Conservation (phyloP, 2,113 vertebrate genomes). For the Tachysurus vachellii region DNA sequence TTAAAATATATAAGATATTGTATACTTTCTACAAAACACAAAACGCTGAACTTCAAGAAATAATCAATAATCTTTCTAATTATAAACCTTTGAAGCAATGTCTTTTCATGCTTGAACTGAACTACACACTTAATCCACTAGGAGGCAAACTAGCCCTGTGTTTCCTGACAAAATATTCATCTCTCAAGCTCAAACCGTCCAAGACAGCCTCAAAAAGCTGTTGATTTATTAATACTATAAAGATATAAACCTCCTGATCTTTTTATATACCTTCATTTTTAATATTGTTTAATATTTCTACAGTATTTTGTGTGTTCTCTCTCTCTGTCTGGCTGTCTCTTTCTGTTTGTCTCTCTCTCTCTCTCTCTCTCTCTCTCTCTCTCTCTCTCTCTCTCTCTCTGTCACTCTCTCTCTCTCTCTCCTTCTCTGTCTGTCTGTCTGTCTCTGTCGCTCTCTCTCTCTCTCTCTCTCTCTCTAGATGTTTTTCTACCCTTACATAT, state of each 20-base stretch:
- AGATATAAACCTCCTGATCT: neutral
- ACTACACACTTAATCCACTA: constrained; percentile 33
- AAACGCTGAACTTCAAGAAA: neutral
- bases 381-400: neutral
- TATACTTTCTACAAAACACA: neutral
- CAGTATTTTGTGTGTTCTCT: no score
- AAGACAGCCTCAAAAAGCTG: neutral
- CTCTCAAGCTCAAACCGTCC: neutral
- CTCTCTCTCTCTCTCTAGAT: neutral
- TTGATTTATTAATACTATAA: neutral
- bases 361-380: neutral
- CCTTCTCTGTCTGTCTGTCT: neutral
- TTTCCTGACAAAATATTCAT: neutral
- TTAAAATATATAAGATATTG: neutral
- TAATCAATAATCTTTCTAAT: neutral
- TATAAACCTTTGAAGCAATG: neutral
- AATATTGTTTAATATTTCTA: neutral
- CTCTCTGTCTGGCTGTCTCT: neutral
- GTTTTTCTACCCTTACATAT: neutral
- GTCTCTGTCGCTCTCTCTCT: neutral
- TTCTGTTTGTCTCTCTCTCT: neutral
- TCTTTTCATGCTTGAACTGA: neutral
- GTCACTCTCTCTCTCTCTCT: neutral
- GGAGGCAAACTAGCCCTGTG: constrained; percentile 34
- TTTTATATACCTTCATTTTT: neutral